phyloP scores from a whole-genome alignment of 2,113 vertebrate genomes.

The Cavia porcellus region DNA sequence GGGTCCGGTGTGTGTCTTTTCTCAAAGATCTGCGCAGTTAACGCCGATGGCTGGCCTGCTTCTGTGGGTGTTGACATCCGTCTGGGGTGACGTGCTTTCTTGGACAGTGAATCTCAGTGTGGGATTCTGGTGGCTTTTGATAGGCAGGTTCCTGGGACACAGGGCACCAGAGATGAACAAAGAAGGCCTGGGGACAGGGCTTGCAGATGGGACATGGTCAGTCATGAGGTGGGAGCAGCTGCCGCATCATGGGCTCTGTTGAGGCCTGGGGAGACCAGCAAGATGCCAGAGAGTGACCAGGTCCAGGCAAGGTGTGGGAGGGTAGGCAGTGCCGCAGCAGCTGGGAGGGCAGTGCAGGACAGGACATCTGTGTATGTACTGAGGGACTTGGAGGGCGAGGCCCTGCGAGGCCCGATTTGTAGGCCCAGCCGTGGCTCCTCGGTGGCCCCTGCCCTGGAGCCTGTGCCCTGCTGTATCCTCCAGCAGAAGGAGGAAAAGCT shows the following conservation, averaged over 20 bases:
- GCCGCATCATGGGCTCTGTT: rapidly evolving
- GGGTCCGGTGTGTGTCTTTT: too few relatives aligned
- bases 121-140: neutral
- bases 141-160: neutral
- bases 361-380: neutral
- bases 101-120: rapidly evolving
- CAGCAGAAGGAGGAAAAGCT: neutral
- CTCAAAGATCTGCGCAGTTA: neutral
- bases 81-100: neutral
- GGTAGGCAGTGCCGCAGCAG: neutral
- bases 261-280: neutral
- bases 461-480: constrained; percentile 18
- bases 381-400: neutral
- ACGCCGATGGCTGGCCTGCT: rapidly evolving
- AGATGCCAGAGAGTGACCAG: neutral
- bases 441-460: constrained; percentile 80
- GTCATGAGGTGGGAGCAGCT: neutral
- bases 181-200: rapidly evolving
- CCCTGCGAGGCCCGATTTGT: rapidly evolving
- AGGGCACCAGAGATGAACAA: neutral
- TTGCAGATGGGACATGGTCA: rapidly evolving
- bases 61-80: neutral
- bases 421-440: constrained; percentile 10
- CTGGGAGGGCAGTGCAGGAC: neutral
- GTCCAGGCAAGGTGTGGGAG: neutral